phyloP scores from a whole-genome alignment of 2,113 vertebrate species.

The Baryphthengus martii region DNA sequence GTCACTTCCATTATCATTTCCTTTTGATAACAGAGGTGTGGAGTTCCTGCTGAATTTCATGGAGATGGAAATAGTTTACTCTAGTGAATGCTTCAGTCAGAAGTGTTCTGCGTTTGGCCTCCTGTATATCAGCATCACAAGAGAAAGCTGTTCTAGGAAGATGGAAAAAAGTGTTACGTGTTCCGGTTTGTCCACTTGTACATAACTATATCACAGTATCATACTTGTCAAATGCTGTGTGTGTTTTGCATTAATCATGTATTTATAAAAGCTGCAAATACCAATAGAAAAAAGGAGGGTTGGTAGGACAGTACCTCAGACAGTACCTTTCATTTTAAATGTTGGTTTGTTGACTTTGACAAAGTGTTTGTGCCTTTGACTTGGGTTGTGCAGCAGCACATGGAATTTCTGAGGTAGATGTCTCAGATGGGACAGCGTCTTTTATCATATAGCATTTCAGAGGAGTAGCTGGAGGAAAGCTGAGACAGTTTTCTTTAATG shows the following conservation, averaged over 20 bases:
- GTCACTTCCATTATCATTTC: neutral
- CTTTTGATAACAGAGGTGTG: neutral
- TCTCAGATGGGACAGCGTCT: neutral
- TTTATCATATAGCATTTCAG: neutral
- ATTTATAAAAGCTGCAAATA: neutral
- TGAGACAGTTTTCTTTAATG: neutral
- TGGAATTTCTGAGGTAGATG: neutral
- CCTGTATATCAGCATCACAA: neutral
- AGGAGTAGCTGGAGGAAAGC: neutral
- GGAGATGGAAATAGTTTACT: neutral
- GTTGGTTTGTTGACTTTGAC: neutral
- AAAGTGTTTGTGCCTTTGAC: neutral
- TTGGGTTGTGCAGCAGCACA: neutral
- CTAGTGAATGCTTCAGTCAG: neutral
- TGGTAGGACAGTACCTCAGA: neutral
- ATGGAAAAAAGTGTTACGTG: neutral
- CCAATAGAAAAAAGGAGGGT: neutral
- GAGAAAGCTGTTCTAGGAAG: neutral
- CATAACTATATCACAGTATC: neutral
- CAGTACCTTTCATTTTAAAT: neutral
- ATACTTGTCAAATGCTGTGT: neutral
- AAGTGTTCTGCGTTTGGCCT: neutral
- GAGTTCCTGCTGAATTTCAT: neutral
- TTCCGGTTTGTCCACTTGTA: neutral
- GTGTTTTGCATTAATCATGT: neutral